Base-by-base conservation (phyloP, 2,113 vertebrate genomes). In the Cheirogaleus medius region DNA sequence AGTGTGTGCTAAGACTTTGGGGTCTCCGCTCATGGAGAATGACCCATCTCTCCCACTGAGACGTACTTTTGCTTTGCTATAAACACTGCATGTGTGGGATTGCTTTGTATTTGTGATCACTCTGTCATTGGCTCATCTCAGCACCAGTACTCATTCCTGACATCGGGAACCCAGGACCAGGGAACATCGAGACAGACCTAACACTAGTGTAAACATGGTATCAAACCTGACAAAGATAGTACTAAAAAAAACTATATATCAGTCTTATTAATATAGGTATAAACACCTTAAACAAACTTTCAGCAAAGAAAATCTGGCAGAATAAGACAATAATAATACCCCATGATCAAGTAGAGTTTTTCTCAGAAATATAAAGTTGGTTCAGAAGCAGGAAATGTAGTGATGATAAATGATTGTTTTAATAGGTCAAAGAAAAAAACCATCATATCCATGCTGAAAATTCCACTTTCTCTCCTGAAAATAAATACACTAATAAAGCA, bases 271-370 rank as follows among this genome's bases (percentile, higher is more conserved):
- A 91, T 77, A 39, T 49, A 84, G 10, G 29, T 76, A 83, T 18
- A 91, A 83, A 91, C 47, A 94, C 66, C 17, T 90, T 90, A 82
- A 80, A 91, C 20, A 74, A 66, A 66, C 63, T 66, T 10, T 76
- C 49, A 80, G 66, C 13, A 92, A 85, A 66, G 82, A 71, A 91
- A 94, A 84, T 69, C 21, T 68, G 34, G 21, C 58, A 94, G 56
- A 95, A 93, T 87, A 87, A 87, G 58, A 91, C 49, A 80, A 68
- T 66, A 68, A 44, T 64, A 95, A 81, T 80, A 86, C 27, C 21
- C 34, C 39, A 68, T 29, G 44, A 81, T 69, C 60, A 71, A 44
- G 42, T 34, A 56, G 32, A 74, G 10, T 54, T 92, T 86, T 86
- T 52, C 64, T 73, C 37, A 58, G 47, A 95, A 90, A 86, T 68